Conservation (phyloP, 1,140 invertebrate species). For the Achroia grisella region DNA sequence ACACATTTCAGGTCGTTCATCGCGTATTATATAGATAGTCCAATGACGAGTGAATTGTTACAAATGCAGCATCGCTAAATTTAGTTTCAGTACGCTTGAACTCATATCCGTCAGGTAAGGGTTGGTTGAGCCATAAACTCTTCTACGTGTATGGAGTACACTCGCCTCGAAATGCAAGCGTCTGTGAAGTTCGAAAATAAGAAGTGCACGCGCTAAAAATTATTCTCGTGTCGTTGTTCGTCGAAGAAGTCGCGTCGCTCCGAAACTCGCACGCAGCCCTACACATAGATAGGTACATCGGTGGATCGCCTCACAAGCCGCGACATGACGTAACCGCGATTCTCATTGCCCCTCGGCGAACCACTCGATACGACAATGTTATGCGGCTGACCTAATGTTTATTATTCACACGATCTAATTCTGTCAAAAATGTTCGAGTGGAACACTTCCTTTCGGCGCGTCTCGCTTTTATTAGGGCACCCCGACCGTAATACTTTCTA, state of each 20-base stretch:
- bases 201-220: slow-evolving; percentile 45
- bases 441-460: slow-evolving; percentile 17
- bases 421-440: slow-evolving; percentile 22
- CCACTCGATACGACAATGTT: slow-evolving; percentile 11
- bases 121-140: no score
- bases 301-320: background rate
- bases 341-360: no score
- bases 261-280: background rate
- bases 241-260: background rate
- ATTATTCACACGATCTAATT: slow-evolving; percentile 37
- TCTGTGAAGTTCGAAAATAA: no score
- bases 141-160: no score
- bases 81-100: no score
- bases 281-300: background rate
- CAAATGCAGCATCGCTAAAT: no score
- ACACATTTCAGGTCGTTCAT: no score
- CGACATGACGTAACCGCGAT: background rate
- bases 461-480: slow-evolving; percentile 18
- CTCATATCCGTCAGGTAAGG: no score
- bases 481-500: slow-evolving; percentile 14
- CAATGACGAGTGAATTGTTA: no score
- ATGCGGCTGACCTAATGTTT: slow-evolving; percentile 21
- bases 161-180: no score
- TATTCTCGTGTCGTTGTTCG: slow-evolving; percentile 31
- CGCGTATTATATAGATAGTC: no score